Evolutionary conservation across 2,888 invertebrate species (phyloP), one percentile per base, ranked within the genome.

Genomic region (Drosophila pseudotalamancana): DNA sequence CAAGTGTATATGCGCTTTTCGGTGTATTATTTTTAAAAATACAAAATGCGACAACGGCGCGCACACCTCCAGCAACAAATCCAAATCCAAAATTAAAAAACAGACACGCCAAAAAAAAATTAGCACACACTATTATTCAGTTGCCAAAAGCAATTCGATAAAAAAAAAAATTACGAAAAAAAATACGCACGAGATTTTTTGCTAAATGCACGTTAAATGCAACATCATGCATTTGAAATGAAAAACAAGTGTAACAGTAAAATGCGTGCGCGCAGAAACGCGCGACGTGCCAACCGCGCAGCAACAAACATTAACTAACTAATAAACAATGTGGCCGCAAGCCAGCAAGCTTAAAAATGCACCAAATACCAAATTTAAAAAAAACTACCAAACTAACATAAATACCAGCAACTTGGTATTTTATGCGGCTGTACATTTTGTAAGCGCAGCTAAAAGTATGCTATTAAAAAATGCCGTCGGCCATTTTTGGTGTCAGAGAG

Each of bases 231-330:
- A 60, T 73, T 59, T 35, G 21, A 49, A 48, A 51, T 40, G 34
- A 50, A 45, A 61, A 66, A 53, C 53, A 57, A 45, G 49, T 40
- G 40, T 25, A 55, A 64, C 72, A 37, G 57, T 25, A 37, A 19
- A 48, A 64, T 69, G 51, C 72, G 50, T 65, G 59, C 72, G 69
- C 72, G 43, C 53, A 2, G 1, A 43, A 5, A 64, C 43, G 53
- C 59, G 64, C 69, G 63, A 49, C 72, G 45, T 73, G 55, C 73
- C 48, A 73, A 64, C 57, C 72, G 69, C 72, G 72, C 72, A 69
- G 42, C 72, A 49, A 68, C 72, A 68, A 72, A 43, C 51, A 63
- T 64, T 55, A 53, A 72, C 72, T 72, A 51, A 56, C 48, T 42
- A n/a, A 42, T 48, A 19, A 31, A 43, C 46, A 59, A 43, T 72